Evolutionary conservation across 64 coral and sea anemone species (phyloP), one percentile per base, ranked within the genome.

Genomic region (Stichodactyla helianthus): DNA sequence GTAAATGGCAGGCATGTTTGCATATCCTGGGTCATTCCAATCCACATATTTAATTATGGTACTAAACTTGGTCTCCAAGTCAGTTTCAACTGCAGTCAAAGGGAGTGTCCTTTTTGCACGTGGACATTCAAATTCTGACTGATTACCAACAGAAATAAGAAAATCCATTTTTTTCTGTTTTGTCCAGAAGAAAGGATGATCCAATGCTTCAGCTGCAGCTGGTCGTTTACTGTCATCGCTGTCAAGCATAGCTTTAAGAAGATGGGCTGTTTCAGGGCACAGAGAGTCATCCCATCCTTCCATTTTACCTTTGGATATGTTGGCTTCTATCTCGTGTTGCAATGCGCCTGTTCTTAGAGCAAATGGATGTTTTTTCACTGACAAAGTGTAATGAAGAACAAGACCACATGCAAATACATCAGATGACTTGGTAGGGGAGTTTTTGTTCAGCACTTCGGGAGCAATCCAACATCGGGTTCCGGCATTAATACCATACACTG

Each of bases 81-180:
- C 59, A 60, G 0, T 18, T 17, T 60, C 59, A 15, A 60, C 59
- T 60, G 14, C 0, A 60, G 59, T 60, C 59, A 60, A 60, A 60
- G 13, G 59, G 18, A 17, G 59, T 17, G 59, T 60, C 35, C 35
- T 44, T 44, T 44, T 5, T 23, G 14, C 15, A 6, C 85, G 53
- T 16, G 52, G 85, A 20, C 57, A 51, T 55, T 77, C 64, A 35
- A 87, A 87, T 77, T 87, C 85, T 54, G 23, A 26, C 8, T 77
- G 85, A 87, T 77, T 76, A 26, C 85, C 85, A 7, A 87, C 85
- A n/a, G 8, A 27, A 31, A 8, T 87, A 6, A 87, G 85, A 70
- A 87, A 71, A 7, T 87, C 50, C 7, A 87, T n/a, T 14, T 77
- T 87, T 54, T 12, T 87, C 23, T 25, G 31, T 17, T 77, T 44